These are phyloP conservation scores for Circaetus cinerascens DNA, from an alignment of 2,113 vertebrate genomes.

Conservation along the genomic window DNA sequence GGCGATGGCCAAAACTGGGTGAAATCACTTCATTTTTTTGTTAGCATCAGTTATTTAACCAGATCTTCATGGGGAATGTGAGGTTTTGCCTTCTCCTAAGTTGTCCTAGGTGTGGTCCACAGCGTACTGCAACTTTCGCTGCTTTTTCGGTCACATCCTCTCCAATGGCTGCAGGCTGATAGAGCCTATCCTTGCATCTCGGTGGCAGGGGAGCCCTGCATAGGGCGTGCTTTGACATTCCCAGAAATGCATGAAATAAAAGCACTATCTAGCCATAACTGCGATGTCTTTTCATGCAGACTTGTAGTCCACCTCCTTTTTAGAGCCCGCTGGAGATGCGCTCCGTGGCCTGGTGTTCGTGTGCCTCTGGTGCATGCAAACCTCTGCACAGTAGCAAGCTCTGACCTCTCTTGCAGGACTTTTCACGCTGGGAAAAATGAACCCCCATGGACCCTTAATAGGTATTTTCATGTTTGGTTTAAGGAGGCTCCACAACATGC, in stretches of 20 bases:
- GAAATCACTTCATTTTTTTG: not conserved
- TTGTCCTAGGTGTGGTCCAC: not conserved
- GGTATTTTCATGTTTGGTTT: not conserved
- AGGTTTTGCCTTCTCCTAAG: not conserved
- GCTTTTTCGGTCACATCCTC: not conserved
- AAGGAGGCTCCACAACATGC: not conserved
- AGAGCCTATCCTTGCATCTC: not conserved
- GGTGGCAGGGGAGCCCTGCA: not conserved
- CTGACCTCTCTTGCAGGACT: not conserved
- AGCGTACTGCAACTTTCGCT: not conserved
- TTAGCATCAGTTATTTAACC: not conserved
- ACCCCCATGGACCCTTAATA: not conserved
- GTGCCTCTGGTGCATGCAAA: not conserved
- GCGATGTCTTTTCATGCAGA: not conserved
- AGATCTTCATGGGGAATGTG: accelerated
- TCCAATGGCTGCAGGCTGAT: accelerated
- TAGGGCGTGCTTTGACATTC: not conserved
- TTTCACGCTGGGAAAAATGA: not conserved
- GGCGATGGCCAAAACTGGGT: not conserved
- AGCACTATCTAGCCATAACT: accelerated
- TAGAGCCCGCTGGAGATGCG: accelerated
- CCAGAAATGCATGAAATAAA: not conserved
- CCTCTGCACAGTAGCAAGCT: not conserved
- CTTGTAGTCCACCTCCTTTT: not conserved
- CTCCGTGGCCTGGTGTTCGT: no score